Evolutionary conservation across 2,113 vertebrate species (phyloP), one percentile per base, ranked within the genome.

Genomic region (Natator depressus): DNA sequence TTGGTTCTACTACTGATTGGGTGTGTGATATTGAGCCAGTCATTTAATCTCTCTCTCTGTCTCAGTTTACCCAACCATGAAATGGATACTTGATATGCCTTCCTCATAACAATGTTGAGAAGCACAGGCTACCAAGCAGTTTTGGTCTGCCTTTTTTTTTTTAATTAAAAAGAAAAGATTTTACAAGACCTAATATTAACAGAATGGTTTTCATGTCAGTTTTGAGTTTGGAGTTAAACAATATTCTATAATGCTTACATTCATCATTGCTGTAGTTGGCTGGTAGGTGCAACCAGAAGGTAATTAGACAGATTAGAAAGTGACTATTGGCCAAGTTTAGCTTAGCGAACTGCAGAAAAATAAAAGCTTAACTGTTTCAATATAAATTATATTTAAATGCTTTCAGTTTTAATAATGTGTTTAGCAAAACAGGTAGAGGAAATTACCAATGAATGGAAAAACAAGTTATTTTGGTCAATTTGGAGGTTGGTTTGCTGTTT

Each of bases 261-360:
- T 85, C 84, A 55, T 87, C 8, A 1, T 91, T 88, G 53, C 83
- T 82, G 87, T 72, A 78, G 78, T 84, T 94, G 3, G 0, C 42
- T 46, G n/a, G 84, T 53, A 88, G 89, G 83, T 85, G 81, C 84
- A 89, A 78, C 53, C 57, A 59, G 25, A n/a, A 95, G 86, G 50
- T 92, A 35, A 69, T n/a, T 92, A 95, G 80, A 93, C 78, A 90
- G n/a, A 27, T 1, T 76, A 78, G 93, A 97, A 96, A 93, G 46
- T 76, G n/a, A 79, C 57, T 75, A 65, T 65, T 54, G 72, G 90
- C 88, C 53, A 96, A 79, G 88, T 82, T 86, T 93, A 85, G 91
- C 47, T 89, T 72, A 25, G 53, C 89, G 81, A 89, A 76, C 47
- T 42, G 27, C 93, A 65, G 47, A 85, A 89, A 90, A 51, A 85